A percentile compares a stretch with the other conserved stretches of the same genome.
Conservation (phyloP, 2,888 invertebrate genomes). For the Caprella mutica region DNA sequence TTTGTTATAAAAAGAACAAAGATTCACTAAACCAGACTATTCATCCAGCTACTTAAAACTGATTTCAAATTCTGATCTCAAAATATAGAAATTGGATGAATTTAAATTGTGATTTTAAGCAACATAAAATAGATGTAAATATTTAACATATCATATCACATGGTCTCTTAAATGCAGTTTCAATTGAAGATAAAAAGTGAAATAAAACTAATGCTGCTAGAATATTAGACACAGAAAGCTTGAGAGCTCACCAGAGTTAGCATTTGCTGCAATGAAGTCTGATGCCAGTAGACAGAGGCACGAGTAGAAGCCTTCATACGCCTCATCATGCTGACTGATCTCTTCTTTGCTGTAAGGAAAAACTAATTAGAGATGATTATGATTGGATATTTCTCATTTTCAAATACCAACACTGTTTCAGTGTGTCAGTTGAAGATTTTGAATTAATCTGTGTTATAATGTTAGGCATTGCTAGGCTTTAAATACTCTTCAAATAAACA, state of each 20-base stretch:
- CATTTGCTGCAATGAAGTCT: conserved; percentile 67
- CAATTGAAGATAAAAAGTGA: neutral
- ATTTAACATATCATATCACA: conserved; percentile 8
- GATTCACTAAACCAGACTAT: no score
- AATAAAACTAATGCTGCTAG: neutral
- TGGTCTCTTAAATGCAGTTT: neutral
- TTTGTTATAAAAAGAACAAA: no score
- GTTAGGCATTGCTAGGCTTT: no score
- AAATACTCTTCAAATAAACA: no score
- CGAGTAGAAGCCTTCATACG: conserved; percentile 73
- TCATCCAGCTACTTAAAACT: no score
- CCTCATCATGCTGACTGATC: conserved; percentile 69
- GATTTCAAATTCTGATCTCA: no score
- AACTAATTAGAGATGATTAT: neutral
- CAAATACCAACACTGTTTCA: no score
- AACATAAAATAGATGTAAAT: conserved; percentile 4
- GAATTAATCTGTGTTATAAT: no score
- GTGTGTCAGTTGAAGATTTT: no score
- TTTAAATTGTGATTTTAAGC: neutral
- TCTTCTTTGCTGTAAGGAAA: conserved; percentile 63
- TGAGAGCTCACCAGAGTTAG: conserved; percentile 56
- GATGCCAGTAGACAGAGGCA: conserved; percentile 75
- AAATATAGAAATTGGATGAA: neutral
- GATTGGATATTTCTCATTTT: neutral
- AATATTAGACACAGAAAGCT: neutral